A percentile compares a stretch with the other conserved stretches of the same genome.
Evolutionary conservation across 1,140 invertebrate species (phyloP).

Genomic region (Drosophila subobscura): DNA sequence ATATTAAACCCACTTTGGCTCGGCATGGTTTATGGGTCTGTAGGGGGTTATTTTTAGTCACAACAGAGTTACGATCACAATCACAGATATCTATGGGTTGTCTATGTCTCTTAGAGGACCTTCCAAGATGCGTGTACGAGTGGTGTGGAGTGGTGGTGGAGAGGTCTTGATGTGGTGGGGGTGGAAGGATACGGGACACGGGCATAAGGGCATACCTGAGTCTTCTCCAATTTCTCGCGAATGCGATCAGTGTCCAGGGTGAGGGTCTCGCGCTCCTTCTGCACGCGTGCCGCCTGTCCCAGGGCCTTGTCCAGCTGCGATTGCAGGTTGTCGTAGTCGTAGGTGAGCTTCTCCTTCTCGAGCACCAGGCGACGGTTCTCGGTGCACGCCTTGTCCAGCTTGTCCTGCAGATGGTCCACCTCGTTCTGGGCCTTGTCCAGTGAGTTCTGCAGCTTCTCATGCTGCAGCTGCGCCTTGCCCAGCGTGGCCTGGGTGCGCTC

Average conservation of each 20-base stretch:
- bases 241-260: constrained; percentile 93
- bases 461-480: constrained; percentile 94
- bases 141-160: constrained; percentile 7
- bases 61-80: constrained; percentile 66
- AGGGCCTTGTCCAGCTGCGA: constrained; percentile 95
- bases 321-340: constrained; percentile 94
- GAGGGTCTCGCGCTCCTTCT: constrained; percentile 94
- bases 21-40: constrained; percentile 18
- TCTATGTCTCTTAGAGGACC: constrained; percentile 27
- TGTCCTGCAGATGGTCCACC: constrained; percentile 94
- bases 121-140: constrained; percentile 42
- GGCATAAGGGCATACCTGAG: constrained; percentile 88
- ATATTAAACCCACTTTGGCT: neutral
- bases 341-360: constrained; percentile 94
- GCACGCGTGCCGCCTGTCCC: constrained; percentile 92
- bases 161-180: constrained; percentile 2
- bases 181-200: constrained; percentile 25
- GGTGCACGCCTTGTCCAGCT: constrained; percentile 90
- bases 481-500: constrained; percentile 94
- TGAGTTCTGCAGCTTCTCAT: constrained; percentile 94
- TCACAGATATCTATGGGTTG: constrained; percentile 43
- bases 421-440: constrained; percentile 95
- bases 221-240: constrained; percentile 94
- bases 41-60: constrained; percentile 40
- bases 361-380: constrained; percentile 94